Evolutionary conservation across 2,888 invertebrate species (phyloP), one percentile per base, ranked within the genome.

Genomic region (Julus scandinavius): DNA sequence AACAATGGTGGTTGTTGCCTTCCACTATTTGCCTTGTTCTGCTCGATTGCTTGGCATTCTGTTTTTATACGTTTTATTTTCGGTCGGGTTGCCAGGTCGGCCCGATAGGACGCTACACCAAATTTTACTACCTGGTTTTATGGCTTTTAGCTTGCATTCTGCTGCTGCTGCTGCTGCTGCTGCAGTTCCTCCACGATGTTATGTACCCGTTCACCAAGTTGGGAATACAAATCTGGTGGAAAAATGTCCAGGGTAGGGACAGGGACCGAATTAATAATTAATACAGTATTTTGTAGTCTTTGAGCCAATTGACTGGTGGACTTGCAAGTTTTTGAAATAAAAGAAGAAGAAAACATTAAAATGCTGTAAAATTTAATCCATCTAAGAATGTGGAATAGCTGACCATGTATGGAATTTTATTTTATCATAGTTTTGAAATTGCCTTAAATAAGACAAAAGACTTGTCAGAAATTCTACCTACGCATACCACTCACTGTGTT

Each of bases 11-110:
- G 29, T 72, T 72, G 72, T 72, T 72, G 72, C 72, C 72, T 20
- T 72, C 72, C 72, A 72, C 72, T 72, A 20, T 72, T 72, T 72
- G 72, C 72, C 72, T 29, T 11, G 72, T 72, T 72, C 72, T 72
- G 72, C 72, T 72, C 72, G 29, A 72, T 72, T 72, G 72, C 72
- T 72, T 72, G 3, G 72, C 72, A 72, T 72, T 72, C 72, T 72
- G 29, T 54, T 54, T 54, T 54, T 29, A 29, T 72, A 29, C 9
- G 72, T 29, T 4, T 72, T 72, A 11, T 20, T 72, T 29, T 72
- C 72, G 72, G 72, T 20, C 29, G 72, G 72, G 29, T 11, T 72
- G 72, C 72, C 11, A 29, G 72, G 72, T 7, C n/a, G 72, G 29
- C 9, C 29, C 72, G 29, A 72, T 63, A 63, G 63, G n/a, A 63